Evolutionary conservation across 2,113 vertebrate species (phyloP).

Genomic region (Gavia stellata): DNA sequence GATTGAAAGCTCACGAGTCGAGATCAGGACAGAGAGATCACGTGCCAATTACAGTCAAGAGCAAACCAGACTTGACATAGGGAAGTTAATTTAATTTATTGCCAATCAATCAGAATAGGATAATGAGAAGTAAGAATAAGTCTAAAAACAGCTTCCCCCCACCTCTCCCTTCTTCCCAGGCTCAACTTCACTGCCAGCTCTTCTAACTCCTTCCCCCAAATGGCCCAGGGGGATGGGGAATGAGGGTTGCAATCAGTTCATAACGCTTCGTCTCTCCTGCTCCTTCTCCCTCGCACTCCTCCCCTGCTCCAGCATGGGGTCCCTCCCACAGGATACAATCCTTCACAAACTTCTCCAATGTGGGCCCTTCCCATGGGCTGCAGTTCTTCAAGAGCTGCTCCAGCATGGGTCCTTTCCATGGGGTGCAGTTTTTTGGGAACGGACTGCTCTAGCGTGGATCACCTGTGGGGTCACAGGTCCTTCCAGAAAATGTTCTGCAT

Average conservation of each 20-base stretch:
- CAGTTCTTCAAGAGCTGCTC: not conserved
- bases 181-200: not conserved
- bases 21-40: not conserved
- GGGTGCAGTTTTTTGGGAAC: not conserved
- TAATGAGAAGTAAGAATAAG: not conserved
- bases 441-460: not conserved
- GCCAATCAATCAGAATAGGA: not conserved
- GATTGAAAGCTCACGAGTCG: not conserved
- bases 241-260: not conserved
- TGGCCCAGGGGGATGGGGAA: not conserved
- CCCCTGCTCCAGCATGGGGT: not conserved
- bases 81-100: not conserved
- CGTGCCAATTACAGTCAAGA: not conserved
- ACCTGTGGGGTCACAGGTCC: not conserved
- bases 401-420: not conserved
- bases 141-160: not conserved
- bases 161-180: not conserved
- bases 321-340: not conserved
- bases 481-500: not conserved
- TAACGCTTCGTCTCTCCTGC: rapidly evolving
- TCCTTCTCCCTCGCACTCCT: not conserved
- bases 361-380: not conserved
- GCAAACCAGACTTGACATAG: not conserved
- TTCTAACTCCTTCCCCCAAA: not conserved
- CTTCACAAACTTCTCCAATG: not conserved